These are phyloP conservation scores for Pheosia tremula DNA, from an alignment of 2,888 invertebrate species.

Conservation along the genomic window DNA sequence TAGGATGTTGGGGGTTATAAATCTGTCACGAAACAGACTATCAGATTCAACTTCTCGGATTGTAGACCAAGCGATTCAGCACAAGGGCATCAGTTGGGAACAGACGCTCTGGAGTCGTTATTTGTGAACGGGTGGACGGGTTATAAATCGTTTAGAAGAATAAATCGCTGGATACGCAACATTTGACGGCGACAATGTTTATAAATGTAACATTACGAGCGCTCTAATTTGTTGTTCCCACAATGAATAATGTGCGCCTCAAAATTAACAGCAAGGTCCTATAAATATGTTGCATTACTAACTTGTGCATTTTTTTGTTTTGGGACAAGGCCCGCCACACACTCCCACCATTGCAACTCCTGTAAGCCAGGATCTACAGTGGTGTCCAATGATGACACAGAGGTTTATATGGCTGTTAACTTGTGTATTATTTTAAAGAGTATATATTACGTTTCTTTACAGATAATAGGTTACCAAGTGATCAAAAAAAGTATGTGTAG, in stretches of 20 bases:
- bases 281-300: background rate
- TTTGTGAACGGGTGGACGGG: conserved; percentile 46
- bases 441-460: background rate
- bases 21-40: conserved; percentile 13
- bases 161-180: conserved; percentile 44
- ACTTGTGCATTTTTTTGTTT: too few species aligned
- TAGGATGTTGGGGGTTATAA: too few species aligned
- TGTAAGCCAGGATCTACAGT: too few species aligned
- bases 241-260: conserved; percentile 18
- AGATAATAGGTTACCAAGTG: background rate
- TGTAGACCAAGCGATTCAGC: conserved; percentile 52
- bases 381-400: too few species aligned
- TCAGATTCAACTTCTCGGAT: conserved; percentile 25
- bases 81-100: conserved; percentile 51
- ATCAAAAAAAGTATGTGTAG: conserved; percentile 8
- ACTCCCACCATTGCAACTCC: too few species aligned
- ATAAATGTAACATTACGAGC: conserved; percentile 17
- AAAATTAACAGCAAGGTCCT: conserved; percentile 6
- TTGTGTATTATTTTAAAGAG: background rate
- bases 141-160: conserved; percentile 42
- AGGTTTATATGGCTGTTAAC: background rate
- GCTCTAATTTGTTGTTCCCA: conserved; percentile 22
- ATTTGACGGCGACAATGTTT: conserved; percentile 35
- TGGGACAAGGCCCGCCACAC: too few species aligned
- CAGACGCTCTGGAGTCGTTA: conserved; percentile 48